Base-by-base conservation (phyloP, 1,140 invertebrate species). In the Caenorhabditis latens region DNA sequence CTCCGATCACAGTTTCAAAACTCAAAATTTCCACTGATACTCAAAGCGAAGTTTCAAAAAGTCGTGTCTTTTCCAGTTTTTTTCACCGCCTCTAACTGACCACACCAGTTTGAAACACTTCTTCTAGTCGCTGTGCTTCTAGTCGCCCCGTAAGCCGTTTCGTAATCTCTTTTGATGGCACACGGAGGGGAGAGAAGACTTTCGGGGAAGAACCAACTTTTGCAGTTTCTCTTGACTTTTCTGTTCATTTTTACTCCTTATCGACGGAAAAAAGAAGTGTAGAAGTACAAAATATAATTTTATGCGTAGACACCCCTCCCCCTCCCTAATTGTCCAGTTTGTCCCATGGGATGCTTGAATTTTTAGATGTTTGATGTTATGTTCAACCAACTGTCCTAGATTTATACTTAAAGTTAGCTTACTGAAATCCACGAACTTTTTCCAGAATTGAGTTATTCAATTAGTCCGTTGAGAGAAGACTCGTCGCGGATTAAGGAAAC, bases 31-130 rank as follows among this genome's bases (percentile, higher is more conserved):
- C 32, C 2, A 32, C 32, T 32, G 2, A 32, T 32, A 32, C 32
- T 32, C 32, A 32, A 32, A 0, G 1, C 32, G 32, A 32, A 32
- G 32, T 32, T 46, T 9, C 40, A 42, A 24, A 79, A 79, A 79
- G 46, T 53, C 71, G 46, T 79, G 71, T 79, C 71, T 65, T 65
- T 65, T 50, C 14, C 8, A 14, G 16, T 79, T 79, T 71, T 71
- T 43, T 79, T 21, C 32, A 1, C 32, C 32, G 32, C 32, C 0
- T 32, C 32, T 32, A 32, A 32, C 71, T 79, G 71, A 79, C 71
- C 71, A 79, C 71, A 50, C 71, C 46, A 79, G 71, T 79, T 32
- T 79, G 71, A 79, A 79, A 79, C 71, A 79, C 71, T 79, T 79
- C 71, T 46, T 79, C 50, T 16, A 0, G 32, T 32, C 32, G 32